Conservation (phyloP, 2,888 invertebrate species). For the Drosophila neotestacea region DNA sequence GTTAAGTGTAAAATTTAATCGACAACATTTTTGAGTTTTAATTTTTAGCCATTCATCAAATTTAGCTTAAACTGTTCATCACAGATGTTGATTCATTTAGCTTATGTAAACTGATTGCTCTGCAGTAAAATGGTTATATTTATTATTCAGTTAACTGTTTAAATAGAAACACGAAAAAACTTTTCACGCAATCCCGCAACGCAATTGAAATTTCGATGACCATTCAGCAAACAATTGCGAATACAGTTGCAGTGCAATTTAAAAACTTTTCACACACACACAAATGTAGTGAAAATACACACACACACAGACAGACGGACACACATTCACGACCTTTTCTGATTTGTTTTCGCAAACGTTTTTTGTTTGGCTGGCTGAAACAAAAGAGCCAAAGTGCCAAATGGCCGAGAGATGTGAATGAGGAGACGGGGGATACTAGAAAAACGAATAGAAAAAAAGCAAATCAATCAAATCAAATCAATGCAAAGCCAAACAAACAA, state of each 20-base stretch:
- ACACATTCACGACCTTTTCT: constrained; percentile 27
- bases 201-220: constrained; percentile 66
- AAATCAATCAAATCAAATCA: constrained; percentile 71
- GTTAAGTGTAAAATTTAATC: background rate
- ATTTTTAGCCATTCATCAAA: constrained; percentile 17
- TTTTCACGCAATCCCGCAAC: constrained; percentile 55
- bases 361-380: constrained; percentile 36
- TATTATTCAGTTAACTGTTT: constrained; percentile 42
- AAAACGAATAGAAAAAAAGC: constrained; percentile 19
- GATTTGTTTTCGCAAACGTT: constrained; percentile 49
- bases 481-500: constrained; percentile 54
- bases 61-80: constrained; percentile 27
- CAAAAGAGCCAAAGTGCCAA: constrained; percentile 61
- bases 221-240: constrained; percentile 52
- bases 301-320: constrained; percentile 6
- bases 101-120: constrained; percentile 9
- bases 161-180: constrained; percentile 38
- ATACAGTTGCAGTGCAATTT: constrained; percentile 49
- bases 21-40: constrained; percentile 2
- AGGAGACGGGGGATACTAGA: background rate
- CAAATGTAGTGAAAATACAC: constrained; percentile 12
- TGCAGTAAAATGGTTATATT: constrained; percentile 36
- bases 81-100: constrained; percentile 16
- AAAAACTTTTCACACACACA: constrained; percentile 37
- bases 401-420: constrained; percentile 26